Base-by-base conservation (phyloP, 2,113 vertebrate genomes). In the Pipra filicauda region DNA sequence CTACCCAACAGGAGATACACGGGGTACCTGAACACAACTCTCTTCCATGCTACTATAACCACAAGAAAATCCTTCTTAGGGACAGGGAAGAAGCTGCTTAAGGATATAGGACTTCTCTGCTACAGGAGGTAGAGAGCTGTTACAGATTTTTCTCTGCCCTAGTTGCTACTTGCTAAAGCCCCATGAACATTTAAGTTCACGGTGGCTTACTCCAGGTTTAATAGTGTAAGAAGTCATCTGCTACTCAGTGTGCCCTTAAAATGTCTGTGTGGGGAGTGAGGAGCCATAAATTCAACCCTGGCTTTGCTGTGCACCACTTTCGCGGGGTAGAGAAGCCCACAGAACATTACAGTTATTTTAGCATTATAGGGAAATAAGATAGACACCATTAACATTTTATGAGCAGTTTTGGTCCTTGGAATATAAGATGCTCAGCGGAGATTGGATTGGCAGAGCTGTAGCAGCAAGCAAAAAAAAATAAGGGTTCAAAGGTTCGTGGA, bases 321-420 rank as follows among this genome's bases (percentile, higher is more conserved):
- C 81, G 58, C 26, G 55, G 80, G 54, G 66, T 70, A 91, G 94
- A 43, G 24, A 76, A 93, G 58, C 84, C 89, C 85, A 89, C 30
- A 87, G 90, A 95, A 88, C n/a, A 78, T 33, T 61, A 76, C 71
- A 90, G 95, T 83, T 96, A 65, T 96, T 94, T 74, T 69, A 93
- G 76, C 65, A 67, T 92, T 81, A 86, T 46, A 61, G 88, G 61
- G 96, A 95, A 96, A 95, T 86, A 94, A 89, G 88, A 88, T 11
- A 96, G 88, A 93, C 82, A 86, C 37, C 90, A 87, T 95, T 93
- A 94, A 95, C 72, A 43, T 96, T 95, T 96, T 78, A 83, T 91
- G 92, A 81, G 52, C n/a, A 67, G 55, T 85, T 94, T 87, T 92
- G 61, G 35, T 84, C 49, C 76, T 72, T 57, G 93, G 61, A 91